Base-by-base conservation (phyloP, 1,140 invertebrate genomes). In the Carposina sasakii region DNA sequence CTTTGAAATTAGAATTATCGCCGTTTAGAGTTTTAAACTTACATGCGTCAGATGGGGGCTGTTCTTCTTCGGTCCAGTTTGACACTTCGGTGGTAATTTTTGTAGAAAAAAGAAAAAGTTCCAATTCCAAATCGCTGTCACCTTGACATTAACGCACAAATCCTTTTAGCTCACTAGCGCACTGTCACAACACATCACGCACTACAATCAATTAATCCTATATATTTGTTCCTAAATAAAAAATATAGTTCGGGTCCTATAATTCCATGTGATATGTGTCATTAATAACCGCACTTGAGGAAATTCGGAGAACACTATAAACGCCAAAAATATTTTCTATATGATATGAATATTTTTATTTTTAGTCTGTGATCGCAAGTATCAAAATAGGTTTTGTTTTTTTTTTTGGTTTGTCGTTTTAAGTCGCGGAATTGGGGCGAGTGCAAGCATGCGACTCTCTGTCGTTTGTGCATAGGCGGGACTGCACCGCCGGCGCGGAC, bases 51-150 rank as follows among this genome's bases (percentile, higher is more conserved):
- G 79, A 72, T 74, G 79, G 71, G 74, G 74, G 64, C 67, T 73
- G 68, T 47, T 79, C 77, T 64, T 71, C 79, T 64, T 78, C 79
- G 71, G 71, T 79, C 79, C 79, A 83, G 77, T 77, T 81, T 79
- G 79, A 79, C 75, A 83, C 77, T 76, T 79, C 68, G 79, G 76
- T 77, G 66, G 79, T 78, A 83, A 83, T 83, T 79, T 75, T 83
- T 75, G 71, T 69, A 65, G 64, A 71, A 66, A 66, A 73, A 72
- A 71, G 65, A 66, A 72, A 77, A 71, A 74, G 63, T 71, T 67
- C 51, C 58, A 62, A 71, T 54, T 49, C 54, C 60, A 57, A 63
- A 65, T 40, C 52, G 55, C 48, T 62, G 69, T 78, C 70, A 76
- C 69, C 66, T 71, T 59, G 60, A 60, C 70, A 73, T 72, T 65